phyloP scores from a whole-genome alignment of 2,888 invertebrate genomes.

The Raillietiella orientalis region DNA sequence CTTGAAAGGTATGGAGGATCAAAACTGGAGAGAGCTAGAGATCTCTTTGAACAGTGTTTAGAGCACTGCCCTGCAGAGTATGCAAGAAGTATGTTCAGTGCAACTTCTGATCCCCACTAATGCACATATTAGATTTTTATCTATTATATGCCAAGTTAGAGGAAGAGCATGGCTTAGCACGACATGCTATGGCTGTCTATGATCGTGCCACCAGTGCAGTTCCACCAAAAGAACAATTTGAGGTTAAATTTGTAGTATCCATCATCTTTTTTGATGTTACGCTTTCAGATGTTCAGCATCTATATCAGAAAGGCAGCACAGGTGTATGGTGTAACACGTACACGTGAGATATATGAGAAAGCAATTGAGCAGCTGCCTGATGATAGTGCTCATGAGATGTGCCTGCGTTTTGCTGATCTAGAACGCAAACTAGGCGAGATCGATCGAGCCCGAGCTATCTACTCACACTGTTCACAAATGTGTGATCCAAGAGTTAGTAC shows the following conservation, averaged over 20 bases:
- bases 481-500: constrained; percentile 86
- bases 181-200: constrained; percentile 98
- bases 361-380: constrained; percentile 80
- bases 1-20: constrained; percentile 73
- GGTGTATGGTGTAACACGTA: constrained; percentile 86
- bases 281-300: constrained; percentile 59
- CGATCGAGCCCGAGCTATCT: constrained; percentile 82
- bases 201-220: constrained; percentile 80
- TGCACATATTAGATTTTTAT: constrained; percentile 22
- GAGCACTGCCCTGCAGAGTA: constrained; percentile 86
- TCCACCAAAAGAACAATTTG: constrained; percentile 69
- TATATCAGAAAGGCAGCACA: constrained; percentile 94
- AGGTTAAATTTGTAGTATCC: constrained; percentile 16
- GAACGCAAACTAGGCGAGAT: constrained; percentile 95
- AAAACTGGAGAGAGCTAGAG: constrained; percentile 81
- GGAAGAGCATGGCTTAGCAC: constrained; percentile 85
- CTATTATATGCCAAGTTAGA: constrained; percentile 89
- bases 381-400: constrained; percentile 76
- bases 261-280: constrained; percentile 4
- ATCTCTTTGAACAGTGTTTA: constrained; percentile 93
- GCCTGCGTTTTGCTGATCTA: constrained; percentile 81
- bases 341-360: constrained; percentile 86
- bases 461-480: constrained; percentile 92
- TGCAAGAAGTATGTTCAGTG: constrained; percentile 32
- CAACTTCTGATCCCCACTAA: constrained; percentile 1